Evolutionary conservation across 2,888 invertebrate species (phyloP).

Genomic region (Dasysyrphus albostriatus): DNA sequence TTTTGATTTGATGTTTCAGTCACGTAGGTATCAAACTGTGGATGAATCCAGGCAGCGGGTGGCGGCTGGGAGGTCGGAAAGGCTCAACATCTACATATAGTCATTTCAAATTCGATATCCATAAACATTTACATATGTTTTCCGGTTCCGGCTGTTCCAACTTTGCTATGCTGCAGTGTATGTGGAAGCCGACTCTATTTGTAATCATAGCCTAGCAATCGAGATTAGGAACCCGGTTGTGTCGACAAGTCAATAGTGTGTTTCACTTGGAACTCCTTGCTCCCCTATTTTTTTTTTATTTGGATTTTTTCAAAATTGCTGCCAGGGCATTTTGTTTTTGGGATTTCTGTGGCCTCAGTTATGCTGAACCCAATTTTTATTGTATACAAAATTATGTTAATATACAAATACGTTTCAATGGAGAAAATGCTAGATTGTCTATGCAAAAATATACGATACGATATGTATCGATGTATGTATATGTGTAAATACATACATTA

Average conservation of each 20-base stretch:
- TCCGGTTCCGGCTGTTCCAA: slow-evolving; percentile 21
- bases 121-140: slow-evolving; percentile 35
- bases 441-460: slow-evolving; percentile 17
- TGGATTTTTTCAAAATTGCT: slow-evolving; percentile 40
- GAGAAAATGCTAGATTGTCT: slow-evolving; percentile 35
- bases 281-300: not conserved
- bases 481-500: too few species aligned
- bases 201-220: slow-evolving; percentile 67
- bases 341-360: slow-evolving; percentile 36
- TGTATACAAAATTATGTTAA: slow-evolving; percentile 65
- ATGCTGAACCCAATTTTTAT: slow-evolving; percentile 59
- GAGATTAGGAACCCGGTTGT: slow-evolving; percentile 60
- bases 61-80: not conserved
- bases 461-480: slow-evolving; percentile 10
- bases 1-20: slow-evolving; percentile 70
- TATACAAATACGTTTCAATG: slow-evolving; percentile 59
- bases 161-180: not conserved
- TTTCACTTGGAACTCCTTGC: slow-evolving; percentile 1
- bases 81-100: slow-evolving; percentile 21
- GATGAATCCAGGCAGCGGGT: slow-evolving; percentile 11
- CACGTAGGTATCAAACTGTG: slow-evolving; percentile 54
- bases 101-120: slow-evolving; percentile 63
- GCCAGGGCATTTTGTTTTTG: slow-evolving; percentile 36
- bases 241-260: slow-evolving; percentile 68
- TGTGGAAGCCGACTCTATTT: slow-evolving; percentile 30